phyloP scores from a whole-genome alignment of 2,888 invertebrate genomes.

The Drosophila mimica region DNA sequence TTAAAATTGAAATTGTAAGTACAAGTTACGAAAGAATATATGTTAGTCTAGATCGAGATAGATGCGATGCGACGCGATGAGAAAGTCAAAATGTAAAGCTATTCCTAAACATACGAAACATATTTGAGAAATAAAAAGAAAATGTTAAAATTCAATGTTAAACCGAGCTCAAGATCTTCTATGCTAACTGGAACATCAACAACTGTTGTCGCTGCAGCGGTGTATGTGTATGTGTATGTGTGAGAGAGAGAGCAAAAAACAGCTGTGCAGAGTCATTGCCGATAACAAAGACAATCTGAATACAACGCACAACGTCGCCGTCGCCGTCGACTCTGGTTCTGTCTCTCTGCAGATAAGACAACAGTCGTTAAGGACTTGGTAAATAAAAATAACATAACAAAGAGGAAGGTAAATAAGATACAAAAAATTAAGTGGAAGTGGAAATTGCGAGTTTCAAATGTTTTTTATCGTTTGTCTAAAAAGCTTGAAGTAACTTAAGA shows the following conservation, averaged over 20 bases:
- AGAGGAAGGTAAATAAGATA: constrained; percentile 13
- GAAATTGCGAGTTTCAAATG: background rate
- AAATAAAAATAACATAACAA: constrained; percentile 1
- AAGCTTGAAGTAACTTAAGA: background rate
- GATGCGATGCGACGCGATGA: constrained; percentile 11
- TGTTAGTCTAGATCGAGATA: constrained; percentile 25
- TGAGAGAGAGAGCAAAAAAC: constrained; percentile 16
- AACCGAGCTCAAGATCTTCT: constrained; percentile 24
- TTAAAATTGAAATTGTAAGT: constrained; percentile 49
- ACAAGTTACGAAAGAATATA: constrained; percentile 38
- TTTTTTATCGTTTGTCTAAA: background rate
- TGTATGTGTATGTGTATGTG: background rate
- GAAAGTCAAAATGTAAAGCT: constrained; percentile 60
- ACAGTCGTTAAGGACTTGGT: constrained; percentile 10
- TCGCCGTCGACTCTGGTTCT: background rate
- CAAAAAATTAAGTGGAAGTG: background rate
- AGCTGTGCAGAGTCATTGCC: constrained; percentile 25
- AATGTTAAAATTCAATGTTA: constrained; percentile 56
- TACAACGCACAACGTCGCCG: constrained; percentile 22
- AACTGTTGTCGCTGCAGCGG: background rate
- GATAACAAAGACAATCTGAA: constrained; percentile 44
- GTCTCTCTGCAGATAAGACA: constrained; percentile 1
- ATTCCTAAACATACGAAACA: constrained; percentile 55
- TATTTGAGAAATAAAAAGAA: constrained; percentile 61
- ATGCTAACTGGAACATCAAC: background rate